phyloP scores from a whole-genome alignment of 1,140 invertebrate species.

The Zaprionus tsacasi region DNA sequence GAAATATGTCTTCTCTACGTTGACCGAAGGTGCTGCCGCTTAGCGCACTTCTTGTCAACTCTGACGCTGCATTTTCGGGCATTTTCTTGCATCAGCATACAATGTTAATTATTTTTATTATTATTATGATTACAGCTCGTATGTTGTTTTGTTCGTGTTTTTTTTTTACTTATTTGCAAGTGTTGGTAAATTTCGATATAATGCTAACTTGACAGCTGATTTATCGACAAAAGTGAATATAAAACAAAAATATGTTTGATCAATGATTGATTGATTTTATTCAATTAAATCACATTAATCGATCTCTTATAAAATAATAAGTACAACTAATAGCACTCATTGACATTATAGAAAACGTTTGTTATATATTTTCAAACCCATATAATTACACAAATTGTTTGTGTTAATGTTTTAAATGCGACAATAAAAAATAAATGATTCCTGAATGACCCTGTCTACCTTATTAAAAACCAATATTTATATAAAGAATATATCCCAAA shows the following conservation, averaged over 20 bases:
- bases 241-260: not conserved
- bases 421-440: too few species aligned
- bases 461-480: not conserved
- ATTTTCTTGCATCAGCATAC: slow-evolving; percentile 40
- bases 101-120: slow-evolving; percentile 42
- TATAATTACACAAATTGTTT: not conserved
- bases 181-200: slow-evolving; percentile 22
- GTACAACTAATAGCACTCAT: not conserved
- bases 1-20: slow-evolving; percentile 75
- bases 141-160: slow-evolving; percentile 55
- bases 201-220: not conserved
- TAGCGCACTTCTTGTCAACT: slow-evolving; percentile 42
- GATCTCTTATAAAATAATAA: not conserved
- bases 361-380: not conserved
- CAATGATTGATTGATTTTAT: not conserved
- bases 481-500: not conserved
- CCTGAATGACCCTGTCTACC: too few species aligned
- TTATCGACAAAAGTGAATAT: slow-evolving; percentile 12
- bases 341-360: not conserved
- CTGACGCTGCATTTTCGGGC: slow-evolving; percentile 58
- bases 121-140: slow-evolving; percentile 22
- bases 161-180: not conserved
- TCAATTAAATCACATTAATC: not conserved
- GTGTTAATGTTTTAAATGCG: too few species aligned
- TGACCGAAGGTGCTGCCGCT: slow-evolving; percentile 72